A percentile compares a stretch with the other conserved stretches of the same genome.
These are phyloP conservation scores for Dorcus hopei DNA, from an alignment of 2,888 invertebrate species.

Conservation along the genomic window DNA sequence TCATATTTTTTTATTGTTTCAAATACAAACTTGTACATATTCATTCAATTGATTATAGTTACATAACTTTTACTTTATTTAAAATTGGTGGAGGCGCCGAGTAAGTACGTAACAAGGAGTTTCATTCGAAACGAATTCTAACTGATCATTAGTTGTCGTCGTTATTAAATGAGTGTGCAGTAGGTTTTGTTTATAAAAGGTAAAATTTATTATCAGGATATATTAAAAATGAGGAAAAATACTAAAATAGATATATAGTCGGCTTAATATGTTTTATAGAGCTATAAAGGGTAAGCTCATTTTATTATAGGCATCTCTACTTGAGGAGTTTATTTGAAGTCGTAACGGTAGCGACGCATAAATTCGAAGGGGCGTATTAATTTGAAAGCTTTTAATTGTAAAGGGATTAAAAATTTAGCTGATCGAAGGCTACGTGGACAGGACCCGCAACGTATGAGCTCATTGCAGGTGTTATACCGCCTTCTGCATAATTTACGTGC, in stretches of 20 bases:
- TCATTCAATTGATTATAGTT: too few relatives aligned
- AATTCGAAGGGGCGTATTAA: background rate
- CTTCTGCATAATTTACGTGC: conserved; percentile 32
- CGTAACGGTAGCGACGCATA: too few relatives aligned
- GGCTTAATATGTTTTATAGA: conserved; percentile 24
- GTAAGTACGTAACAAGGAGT: too few relatives aligned
- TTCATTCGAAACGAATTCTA: too few relatives aligned
- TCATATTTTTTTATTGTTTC: too few relatives aligned
- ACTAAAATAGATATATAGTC: conserved; percentile 15
- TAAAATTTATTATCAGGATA: too few relatives aligned
- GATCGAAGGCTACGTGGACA: conserved; percentile 6
- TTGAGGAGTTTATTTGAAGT: conserved; percentile 9
- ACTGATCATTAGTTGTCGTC: too few relatives aligned
- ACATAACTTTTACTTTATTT: too few relatives aligned
- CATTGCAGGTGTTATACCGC: conserved; percentile 20
- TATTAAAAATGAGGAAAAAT: conserved; percentile 5
- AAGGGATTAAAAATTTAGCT: conserved; percentile 12
- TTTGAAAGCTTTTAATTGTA: conserved; percentile 14
- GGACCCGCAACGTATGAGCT: conserved; percentile 12
- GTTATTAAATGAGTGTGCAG: too few relatives aligned
- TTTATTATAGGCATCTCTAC: conserved; percentile 31
- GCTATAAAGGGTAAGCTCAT: conserved; percentile 30
- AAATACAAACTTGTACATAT: too few relatives aligned
- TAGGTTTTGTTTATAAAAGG: too few relatives aligned
- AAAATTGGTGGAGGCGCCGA: too few relatives aligned